Conservation (phyloP, 1,140 invertebrate genomes). For the Trichomalopsis sarcophagae region DNA sequence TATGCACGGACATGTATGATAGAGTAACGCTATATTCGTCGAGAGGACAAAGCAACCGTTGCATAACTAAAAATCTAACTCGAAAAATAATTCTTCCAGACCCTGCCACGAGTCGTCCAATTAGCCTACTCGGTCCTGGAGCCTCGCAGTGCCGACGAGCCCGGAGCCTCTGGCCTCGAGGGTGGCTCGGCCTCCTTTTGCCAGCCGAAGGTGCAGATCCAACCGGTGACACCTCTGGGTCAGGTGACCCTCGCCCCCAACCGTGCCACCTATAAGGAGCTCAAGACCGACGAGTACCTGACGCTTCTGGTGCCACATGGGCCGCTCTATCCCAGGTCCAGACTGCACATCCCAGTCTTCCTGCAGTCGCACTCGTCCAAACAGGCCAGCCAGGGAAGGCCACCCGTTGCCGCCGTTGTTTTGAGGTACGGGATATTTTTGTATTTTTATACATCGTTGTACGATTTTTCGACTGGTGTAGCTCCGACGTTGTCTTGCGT, state of each 20-base stretch:
- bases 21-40: too few relatives aligned
- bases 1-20: too few relatives aligned
- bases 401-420: slow-evolving; percentile 84
- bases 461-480: background rate
- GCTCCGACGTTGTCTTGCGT: background rate
- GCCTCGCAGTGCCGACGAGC: slow-evolving; percentile 76
- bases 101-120: slow-evolving; percentile 82
- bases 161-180: slow-evolving; percentile 16
- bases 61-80: too few relatives aligned
- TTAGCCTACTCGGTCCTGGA: slow-evolving; percentile 90
- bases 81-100: slow-evolving; percentile 26
- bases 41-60: too few relatives aligned
- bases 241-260: slow-evolving; percentile 84
- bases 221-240: slow-evolving; percentile 83
- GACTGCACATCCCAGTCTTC: slow-evolving; percentile 90
- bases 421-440: slow-evolving; percentile 79
- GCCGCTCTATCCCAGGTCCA: slow-evolving; percentile 90
- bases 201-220: slow-evolving; percentile 84
- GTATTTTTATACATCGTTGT: too few relatives aligned
- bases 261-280: slow-evolving; percentile 87
- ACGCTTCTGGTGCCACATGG: slow-evolving; percentile 91
- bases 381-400: slow-evolving; percentile 74
- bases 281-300: slow-evolving; percentile 85
- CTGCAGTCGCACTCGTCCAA: slow-evolving; percentile 78
- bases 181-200: slow-evolving; percentile 74